Percentiles rank a stretch among this genome's conserved stretches.
Conservation (phyloP, 2,888 invertebrate species). For the Xestia c-nigrum region DNA sequence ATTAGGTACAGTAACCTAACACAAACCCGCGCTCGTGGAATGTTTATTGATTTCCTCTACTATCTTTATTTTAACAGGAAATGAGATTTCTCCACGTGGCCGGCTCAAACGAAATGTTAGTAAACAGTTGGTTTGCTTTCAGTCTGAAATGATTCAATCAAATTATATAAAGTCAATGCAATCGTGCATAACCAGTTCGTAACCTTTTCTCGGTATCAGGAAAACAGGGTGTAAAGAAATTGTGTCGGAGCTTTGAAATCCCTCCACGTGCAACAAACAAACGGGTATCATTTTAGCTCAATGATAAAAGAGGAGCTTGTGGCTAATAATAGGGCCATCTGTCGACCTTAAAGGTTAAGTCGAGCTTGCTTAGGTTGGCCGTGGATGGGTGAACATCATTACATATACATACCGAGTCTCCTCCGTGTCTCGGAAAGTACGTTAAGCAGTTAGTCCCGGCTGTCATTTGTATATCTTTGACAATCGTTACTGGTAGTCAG, state of each 20-base stretch:
- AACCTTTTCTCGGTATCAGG: constrained; percentile 16
- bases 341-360: too few species aligned
- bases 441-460: too few species aligned
- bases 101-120: constrained; percentile 13
- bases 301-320: background rate
- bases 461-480: too few species aligned
- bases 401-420: too few species aligned
- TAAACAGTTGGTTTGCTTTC: constrained; percentile 16
- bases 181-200: constrained; percentile 1
- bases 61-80: constrained; percentile 25
- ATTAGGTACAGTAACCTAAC: background rate
- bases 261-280: background rate
- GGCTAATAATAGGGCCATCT: too few species aligned
- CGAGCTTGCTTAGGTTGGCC: too few species aligned
- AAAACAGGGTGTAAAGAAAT: background rate
- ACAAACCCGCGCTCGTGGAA: constrained; percentile 5
- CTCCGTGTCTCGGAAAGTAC: too few species aligned
- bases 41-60: constrained; percentile 15
- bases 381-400: too few species aligned
- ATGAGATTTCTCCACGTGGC: constrained; percentile 31
- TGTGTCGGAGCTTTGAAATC: background rate
- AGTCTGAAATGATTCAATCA: constrained; percentile 22
- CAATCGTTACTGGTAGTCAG: too few species aligned
- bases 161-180: constrained; percentile 14
- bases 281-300: background rate